A percentile compares a stretch with the other conserved stretches of the same genome.
phyloP scores from a whole-genome alignment of 2,888 invertebrate species.

The Leptinotarsa rubiginosa region DNA sequence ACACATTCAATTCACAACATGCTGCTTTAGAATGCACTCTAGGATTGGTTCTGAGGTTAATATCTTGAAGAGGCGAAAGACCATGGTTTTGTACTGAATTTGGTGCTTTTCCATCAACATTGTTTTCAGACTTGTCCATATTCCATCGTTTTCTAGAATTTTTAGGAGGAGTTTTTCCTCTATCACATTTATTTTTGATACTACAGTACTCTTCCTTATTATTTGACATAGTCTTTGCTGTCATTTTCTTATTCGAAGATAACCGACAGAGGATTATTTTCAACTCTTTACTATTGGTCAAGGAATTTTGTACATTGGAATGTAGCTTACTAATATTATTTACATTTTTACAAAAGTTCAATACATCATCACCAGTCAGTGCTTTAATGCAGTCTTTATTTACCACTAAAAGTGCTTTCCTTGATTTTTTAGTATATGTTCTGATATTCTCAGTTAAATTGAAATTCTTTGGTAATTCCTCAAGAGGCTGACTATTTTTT shows the following conservation, averaged over 20 bases:
- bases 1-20: slow-evolving; percentile 37
- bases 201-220: slow-evolving; percentile 41
- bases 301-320: slow-evolving; percentile 46
- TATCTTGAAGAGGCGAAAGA: slow-evolving; percentile 51
- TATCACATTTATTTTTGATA: slow-evolving; percentile 48
- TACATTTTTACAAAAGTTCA: slow-evolving; percentile 49
- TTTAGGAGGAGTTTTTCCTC: slow-evolving; percentile 48
- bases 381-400: slow-evolving; percentile 48
- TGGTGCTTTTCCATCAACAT: slow-evolving; percentile 45
- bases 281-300: slow-evolving; percentile 44
- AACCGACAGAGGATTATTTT: slow-evolving; percentile 44
- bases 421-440: slow-evolving; percentile 44
- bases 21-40: slow-evolving; percentile 35
- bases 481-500: slow-evolving; percentile 28
- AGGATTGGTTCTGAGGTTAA: slow-evolving; percentile 49
- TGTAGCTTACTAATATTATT: slow-evolving; percentile 44
- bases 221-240: slow-evolving; percentile 32
- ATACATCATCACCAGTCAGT: slow-evolving; percentile 41
- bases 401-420: slow-evolving; percentile 38
- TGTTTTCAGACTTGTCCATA: slow-evolving; percentile 50
- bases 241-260: slow-evolving; percentile 33
- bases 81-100: slow-evolving; percentile 49
- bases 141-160: slow-evolving; percentile 44
- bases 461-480: slow-evolving; percentile 46
- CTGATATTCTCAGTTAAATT: slow-evolving; percentile 50